phyloP scores from a whole-genome alignment of 2,113 vertebrate genomes.

The Thalassoma bifasciatum region DNA sequence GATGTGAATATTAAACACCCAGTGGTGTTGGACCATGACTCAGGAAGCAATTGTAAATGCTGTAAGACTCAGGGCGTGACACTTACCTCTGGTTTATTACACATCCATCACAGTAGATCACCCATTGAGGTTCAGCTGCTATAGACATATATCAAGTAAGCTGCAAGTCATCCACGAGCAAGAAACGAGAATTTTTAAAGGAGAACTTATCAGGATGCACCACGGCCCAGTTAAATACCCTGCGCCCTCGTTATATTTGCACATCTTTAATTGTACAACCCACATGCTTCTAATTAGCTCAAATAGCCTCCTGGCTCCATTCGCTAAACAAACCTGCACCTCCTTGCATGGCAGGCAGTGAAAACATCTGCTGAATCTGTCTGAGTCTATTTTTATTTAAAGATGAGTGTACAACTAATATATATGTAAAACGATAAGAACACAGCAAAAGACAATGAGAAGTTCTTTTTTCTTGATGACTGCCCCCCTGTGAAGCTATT shows the following conservation, averaged over 20 bases:
- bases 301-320: conserved; percentile 51
- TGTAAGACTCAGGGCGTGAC: neutral
- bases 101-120: neutral
- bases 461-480: too few species aligned
- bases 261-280: conserved; percentile 41
- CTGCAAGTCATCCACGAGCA: neutral
- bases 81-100: neutral
- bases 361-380: conserved; percentile 27
- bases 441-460: too few species aligned
- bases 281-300: conserved; percentile 51
- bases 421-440: too few species aligned
- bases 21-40: neutral
- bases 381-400: too few species aligned
- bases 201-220: neutral
- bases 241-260: conserved; percentile 30
- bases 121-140: conserved; percentile 6
- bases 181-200: neutral
- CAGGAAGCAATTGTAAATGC: neutral
- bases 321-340: conserved; percentile 36
- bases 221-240: conserved; percentile 23
- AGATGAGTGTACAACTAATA: too few species aligned
- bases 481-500: neutral
- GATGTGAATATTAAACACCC: conserved; percentile 25
- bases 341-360: conserved; percentile 16
- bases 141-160: neutral